These are phyloP conservation scores for Drosophila maculinotata DNA, from an alignment of 2,888 invertebrate genomes.

Conservation along the genomic window DNA sequence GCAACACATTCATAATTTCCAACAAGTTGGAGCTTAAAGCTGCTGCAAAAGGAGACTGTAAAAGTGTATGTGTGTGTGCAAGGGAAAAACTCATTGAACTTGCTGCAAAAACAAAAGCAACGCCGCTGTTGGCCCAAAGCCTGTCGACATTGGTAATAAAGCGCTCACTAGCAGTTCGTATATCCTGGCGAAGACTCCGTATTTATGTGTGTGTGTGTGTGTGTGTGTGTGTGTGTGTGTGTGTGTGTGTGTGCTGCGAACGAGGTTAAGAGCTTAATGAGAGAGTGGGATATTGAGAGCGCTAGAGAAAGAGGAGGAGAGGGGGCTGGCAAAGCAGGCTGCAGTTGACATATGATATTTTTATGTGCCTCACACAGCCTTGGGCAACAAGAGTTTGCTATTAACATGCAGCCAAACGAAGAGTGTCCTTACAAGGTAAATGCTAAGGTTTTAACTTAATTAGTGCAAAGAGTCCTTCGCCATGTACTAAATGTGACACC, in stretches of 20 bases:
- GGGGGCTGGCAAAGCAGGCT: slow-evolving; percentile 46
- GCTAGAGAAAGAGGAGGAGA: slow-evolving; percentile 16
- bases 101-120: slow-evolving; percentile 33
- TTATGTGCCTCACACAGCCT: slow-evolving; percentile 60
- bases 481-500: slow-evolving; percentile 58
- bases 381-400: slow-evolving; percentile 68
- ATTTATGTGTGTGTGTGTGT: slow-evolving; percentile 20
- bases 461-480: slow-evolving; percentile 56
- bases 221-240: slow-evolving; percentile 9
- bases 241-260: slow-evolving; percentile 39
- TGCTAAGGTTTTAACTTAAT: slow-evolving; percentile 77
- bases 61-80: slow-evolving; percentile 2
- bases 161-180: slow-evolving; percentile 68
- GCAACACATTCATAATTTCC: slow-evolving; percentile 59
- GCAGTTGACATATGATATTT: slow-evolving; percentile 79
- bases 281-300: slow-evolving; percentile 14
- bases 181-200: slow-evolving; percentile 18
- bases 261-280: slow-evolving; percentile 80
- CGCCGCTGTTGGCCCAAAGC: slow-evolving; percentile 32
- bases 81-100: slow-evolving; percentile 46
- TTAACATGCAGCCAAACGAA: slow-evolving; percentile 55
- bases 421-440: slow-evolving; percentile 65
- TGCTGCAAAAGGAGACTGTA: neutral
- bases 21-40: slow-evolving; percentile 43
- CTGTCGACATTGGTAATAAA: slow-evolving; percentile 79